Evolutionary conservation across 2,797 vertebrate genomes (phyloP).

Genomic region (Manis crassicaudata): DNA sequence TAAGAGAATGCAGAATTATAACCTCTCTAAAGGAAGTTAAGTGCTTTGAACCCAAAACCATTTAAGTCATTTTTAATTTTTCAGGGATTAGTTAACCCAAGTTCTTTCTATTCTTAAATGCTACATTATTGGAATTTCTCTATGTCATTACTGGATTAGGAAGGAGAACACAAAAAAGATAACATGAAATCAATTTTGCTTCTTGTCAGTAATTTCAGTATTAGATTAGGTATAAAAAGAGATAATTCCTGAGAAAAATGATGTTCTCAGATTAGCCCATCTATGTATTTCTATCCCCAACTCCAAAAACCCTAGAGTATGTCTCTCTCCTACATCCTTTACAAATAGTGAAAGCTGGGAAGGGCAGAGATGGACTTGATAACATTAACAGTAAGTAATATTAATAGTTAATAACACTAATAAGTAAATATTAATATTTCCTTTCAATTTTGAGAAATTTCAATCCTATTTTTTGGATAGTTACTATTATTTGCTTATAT

Average conservation of each 20-base stretch:
- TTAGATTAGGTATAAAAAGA: not conserved
- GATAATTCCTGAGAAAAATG: constrained; percentile 26
- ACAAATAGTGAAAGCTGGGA: not conserved
- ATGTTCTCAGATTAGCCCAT: not conserved
- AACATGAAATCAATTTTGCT: constrained; percentile 36
- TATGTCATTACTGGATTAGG: constrained; percentile 6
- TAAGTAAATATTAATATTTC: not conserved
- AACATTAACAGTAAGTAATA: not conserved
- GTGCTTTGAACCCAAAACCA: constrained; percentile 49
- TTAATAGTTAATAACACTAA: not conserved
- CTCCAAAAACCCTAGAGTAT: not conserved
- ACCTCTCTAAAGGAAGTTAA: constrained; percentile 38
- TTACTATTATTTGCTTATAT: not conserved
- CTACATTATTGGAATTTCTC: not conserved
- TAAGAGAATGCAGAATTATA: constrained; percentile 29
- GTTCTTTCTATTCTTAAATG: constrained; percentile 42
- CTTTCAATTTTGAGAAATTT: not conserved
- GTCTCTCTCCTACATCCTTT: not conserved
- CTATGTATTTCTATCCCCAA: not conserved
- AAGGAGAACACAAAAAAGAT: constrained; percentile 8
- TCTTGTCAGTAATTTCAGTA: constrained; percentile 37
- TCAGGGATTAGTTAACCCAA: constrained; percentile 13
- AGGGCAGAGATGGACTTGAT: not conserved
- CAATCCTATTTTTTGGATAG: constrained; percentile 3
- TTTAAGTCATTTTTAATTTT: constrained; percentile 36